Conservation (phyloP, 2,888 invertebrate species). For the Andrena praecox region DNA sequence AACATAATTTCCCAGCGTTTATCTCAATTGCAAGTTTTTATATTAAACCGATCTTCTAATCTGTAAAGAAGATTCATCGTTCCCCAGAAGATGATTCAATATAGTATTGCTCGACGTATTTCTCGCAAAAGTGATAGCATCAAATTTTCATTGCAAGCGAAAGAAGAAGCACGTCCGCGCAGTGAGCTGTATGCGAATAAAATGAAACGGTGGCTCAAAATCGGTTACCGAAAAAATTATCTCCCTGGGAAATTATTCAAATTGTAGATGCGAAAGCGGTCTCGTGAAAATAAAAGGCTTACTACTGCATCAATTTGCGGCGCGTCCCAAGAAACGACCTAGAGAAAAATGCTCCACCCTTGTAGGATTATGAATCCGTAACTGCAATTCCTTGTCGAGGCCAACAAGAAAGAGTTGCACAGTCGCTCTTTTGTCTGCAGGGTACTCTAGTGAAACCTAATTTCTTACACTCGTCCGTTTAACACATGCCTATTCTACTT, state of each 20-base stretch:
- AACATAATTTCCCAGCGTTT: neutral
- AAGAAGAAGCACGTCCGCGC: neutral
- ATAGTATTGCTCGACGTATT: too few relatives aligned
- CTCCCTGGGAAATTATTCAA: neutral
- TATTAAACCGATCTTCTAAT: neutral
- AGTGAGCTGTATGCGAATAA: neutral
- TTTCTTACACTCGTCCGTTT: neutral
- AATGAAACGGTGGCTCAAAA: too few relatives aligned
- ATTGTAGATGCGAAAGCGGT: neutral
- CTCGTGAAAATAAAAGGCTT: neutral
- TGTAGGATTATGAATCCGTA: conserved; percentile 14
- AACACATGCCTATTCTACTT: neutral
- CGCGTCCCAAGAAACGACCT: neutral
- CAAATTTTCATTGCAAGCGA: neutral
- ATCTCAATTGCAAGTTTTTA: neutral
- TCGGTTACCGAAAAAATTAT: neutral
- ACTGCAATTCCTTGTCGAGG: conserved; percentile 2
- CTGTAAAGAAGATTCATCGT: too few relatives aligned
- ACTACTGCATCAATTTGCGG: neutral
- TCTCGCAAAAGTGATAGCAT: neutral
- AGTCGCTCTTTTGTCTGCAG: conserved; percentile 6
- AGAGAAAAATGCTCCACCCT: conserved; percentile 3
- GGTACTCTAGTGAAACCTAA: neutral
- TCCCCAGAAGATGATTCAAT: too few relatives aligned
- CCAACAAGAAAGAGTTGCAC: neutral